Percentiles rank a stretch among this genome's conserved stretches.
phyloP scores from a whole-genome alignment of 2,888 invertebrate species.

The Philhelius pedissequus region DNA sequence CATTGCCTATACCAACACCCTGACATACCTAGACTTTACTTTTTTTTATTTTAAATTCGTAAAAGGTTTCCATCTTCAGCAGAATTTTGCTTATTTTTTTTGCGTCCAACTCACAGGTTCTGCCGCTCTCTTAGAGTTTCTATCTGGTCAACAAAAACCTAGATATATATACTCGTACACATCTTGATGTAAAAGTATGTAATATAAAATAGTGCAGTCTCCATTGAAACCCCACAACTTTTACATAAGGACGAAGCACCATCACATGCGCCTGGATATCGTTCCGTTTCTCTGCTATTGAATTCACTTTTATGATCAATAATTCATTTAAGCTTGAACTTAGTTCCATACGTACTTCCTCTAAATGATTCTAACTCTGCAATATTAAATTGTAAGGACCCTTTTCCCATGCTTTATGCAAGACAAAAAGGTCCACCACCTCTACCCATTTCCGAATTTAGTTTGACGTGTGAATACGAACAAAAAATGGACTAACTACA shows the following conservation, averaged over 20 bases:
- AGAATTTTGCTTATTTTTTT: slow-evolving; percentile 50
- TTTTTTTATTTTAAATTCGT: too few relatives aligned
- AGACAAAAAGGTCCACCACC: not conserved
- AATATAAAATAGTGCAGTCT: not conserved
- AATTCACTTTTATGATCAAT: slow-evolving; percentile 66
- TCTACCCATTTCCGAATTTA: not conserved
- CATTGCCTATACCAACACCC: too few relatives aligned
- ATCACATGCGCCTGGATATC: slow-evolving; percentile 11
- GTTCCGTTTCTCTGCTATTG: slow-evolving; percentile 20
- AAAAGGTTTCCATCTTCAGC: too few relatives aligned
- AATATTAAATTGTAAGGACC: slow-evolving; percentile 34
- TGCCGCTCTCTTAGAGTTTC: not conserved
- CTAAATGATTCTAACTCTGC: not conserved
- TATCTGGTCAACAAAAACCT: slow-evolving; percentile 19
- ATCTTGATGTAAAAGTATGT: not conserved
- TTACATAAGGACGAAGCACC: not conserved
- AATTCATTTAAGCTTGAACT: slow-evolving; percentile 57
- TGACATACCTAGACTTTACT: too few relatives aligned
- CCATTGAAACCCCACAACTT: not conserved
- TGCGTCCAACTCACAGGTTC: slow-evolving; percentile 23
- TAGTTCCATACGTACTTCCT: not conserved
- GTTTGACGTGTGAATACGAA: slow-evolving; percentile 38
- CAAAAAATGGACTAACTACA: not conserved
- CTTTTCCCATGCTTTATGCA: too few relatives aligned
- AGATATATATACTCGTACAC: not conserved